phyloP scores from a whole-genome alignment of 2,888 invertebrate species.

The Eulithis testata region DNA sequence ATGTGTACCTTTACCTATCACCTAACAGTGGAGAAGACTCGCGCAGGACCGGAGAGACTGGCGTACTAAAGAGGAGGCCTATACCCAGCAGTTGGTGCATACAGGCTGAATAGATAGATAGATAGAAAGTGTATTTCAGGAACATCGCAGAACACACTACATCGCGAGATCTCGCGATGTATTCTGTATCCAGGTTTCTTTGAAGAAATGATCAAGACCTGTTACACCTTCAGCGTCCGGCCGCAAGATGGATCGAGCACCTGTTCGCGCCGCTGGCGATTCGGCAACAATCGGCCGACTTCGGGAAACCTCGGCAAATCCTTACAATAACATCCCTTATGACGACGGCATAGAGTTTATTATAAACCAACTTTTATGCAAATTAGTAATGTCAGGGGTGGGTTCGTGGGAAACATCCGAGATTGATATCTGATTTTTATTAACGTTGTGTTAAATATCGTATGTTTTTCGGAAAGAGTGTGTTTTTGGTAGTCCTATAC shows the following conservation, averaged over 20 bases:
- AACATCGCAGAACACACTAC: no score
- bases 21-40: no score
- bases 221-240: slow-evolving; percentile 49
- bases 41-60: no score
- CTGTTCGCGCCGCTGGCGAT: slow-evolving; percentile 59
- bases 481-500: no score
- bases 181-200: no score
- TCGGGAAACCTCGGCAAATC: slow-evolving; percentile 37
- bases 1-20: no score
- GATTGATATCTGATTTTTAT: slow-evolving; percentile 43
- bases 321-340: slow-evolving; percentile 15
- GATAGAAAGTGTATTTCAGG: no score
- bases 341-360: slow-evolving; percentile 21
- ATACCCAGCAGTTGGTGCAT: no score
- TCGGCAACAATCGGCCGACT: slow-evolving; percentile 41
- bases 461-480: slow-evolving; percentile 1
- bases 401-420: slow-evolving; percentile 40
- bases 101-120: no score
- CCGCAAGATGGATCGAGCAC: slow-evolving; percentile 58
- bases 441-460: slow-evolving; percentile 25
- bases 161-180: no score
- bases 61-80: no score
- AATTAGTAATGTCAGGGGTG: slow-evolving; percentile 35
- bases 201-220: slow-evolving; percentile 57
- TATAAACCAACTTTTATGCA: slow-evolving; percentile 31